A percentile compares a stretch with the other conserved stretches of the same genome.
phyloP scores from a whole-genome alignment of 2,888 invertebrate genomes.

The Drosophila quinaria region DNA sequence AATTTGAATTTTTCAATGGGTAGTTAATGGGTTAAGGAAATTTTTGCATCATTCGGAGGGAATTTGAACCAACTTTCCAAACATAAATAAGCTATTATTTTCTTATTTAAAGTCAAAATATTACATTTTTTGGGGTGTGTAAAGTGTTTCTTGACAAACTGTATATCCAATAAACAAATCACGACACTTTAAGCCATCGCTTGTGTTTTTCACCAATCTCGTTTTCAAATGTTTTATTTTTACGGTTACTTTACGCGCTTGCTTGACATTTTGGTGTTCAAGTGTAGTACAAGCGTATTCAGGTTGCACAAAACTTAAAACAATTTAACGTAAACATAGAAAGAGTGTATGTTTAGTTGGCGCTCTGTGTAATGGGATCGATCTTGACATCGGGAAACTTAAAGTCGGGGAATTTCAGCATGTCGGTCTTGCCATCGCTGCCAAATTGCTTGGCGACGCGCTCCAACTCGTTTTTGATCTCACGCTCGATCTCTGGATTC shows the following conservation, averaged over 20 bases:
- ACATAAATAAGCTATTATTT: too few relatives aligned
- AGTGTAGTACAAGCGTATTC: conserved; percentile 20
- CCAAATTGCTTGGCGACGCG: conserved; percentile 92
- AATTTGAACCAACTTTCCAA: too few relatives aligned
- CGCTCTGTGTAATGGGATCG: conserved; percentile 87
- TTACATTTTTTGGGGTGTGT: too few relatives aligned
- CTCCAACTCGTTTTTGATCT: conserved; percentile 92
- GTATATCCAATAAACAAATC: too few relatives aligned
- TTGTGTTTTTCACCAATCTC: conserved; percentile 29
- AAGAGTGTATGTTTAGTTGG: conserved; percentile 44
- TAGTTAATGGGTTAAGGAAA: too few relatives aligned
- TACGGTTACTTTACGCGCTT: conserved; percentile 25
- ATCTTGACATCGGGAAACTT: conserved; percentile 91
- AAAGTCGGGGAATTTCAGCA: conserved; percentile 95
- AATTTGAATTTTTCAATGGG: too few relatives aligned
- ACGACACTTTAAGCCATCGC: neutral
- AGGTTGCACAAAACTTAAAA: conserved; percentile 56
- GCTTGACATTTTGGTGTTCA: conserved; percentile 20
- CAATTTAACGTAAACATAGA: conserved; percentile 58
- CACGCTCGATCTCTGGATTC: conserved; percentile 91
- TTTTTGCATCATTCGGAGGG: too few relatives aligned
- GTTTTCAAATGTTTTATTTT: conserved; percentile 62
- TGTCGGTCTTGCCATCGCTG: conserved; percentile 91
- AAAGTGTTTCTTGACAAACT: too few relatives aligned
- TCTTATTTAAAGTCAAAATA: too few relatives aligned